phyloP scores from a whole-genome alignment of 2,113 vertebrate genomes.

The Callocephalon fimbriatum region DNA sequence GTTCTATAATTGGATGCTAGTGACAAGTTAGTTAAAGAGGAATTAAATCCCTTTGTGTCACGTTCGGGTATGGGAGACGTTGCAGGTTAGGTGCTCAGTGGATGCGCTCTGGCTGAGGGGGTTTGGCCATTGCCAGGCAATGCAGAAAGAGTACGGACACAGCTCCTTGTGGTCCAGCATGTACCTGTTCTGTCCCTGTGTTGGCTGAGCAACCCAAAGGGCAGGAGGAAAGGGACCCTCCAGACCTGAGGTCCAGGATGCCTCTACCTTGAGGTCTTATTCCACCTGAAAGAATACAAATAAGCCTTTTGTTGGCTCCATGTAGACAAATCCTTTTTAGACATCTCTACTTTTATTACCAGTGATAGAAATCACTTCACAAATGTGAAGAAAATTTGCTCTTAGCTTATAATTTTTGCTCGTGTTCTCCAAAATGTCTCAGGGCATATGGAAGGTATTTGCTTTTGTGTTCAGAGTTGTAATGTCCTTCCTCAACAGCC shows the following conservation, averaged over 20 bases:
- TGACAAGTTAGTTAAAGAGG: neutral
- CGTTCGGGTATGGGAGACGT: neutral
- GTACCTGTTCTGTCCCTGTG: neutral
- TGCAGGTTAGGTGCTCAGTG: neutral
- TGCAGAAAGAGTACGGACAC: neutral
- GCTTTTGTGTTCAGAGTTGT: neutral
- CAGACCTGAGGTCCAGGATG: neutral
- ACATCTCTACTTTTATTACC: neutral
- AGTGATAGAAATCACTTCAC: neutral
- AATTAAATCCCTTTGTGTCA: neutral
- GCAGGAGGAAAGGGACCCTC: neutral
- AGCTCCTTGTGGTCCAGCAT: neutral
- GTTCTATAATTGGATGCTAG: neutral
- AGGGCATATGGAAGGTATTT: neutral
- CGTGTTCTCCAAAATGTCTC: neutral
- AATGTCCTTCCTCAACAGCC: neutral
- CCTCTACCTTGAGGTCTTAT: neutral
- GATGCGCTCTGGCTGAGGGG: neutral
- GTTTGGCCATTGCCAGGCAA: accelerated
- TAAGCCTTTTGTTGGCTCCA: neutral
- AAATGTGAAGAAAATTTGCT: neutral
- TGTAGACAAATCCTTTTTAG: neutral
- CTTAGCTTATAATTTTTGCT: neutral
- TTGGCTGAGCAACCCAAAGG: accelerated
- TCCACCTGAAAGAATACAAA: neutral